Evolutionary conservation across 2,113 vertebrate genomes (phyloP), one percentile per base, ranked within the genome.

Genomic region (Gopherus evgoodei): DNA sequence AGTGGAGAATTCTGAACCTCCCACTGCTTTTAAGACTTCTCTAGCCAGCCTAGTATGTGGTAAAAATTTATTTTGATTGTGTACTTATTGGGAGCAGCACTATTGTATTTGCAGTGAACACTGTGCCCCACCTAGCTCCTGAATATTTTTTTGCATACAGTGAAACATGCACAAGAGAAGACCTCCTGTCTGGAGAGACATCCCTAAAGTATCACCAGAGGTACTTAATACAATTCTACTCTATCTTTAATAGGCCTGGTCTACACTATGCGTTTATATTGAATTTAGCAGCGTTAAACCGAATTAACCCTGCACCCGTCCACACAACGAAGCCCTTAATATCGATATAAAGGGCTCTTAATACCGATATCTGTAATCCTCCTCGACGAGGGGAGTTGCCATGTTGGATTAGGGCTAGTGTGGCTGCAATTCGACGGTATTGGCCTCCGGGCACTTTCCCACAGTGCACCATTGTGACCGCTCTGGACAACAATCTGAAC

Each of bases 91-190:
- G 91, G 84, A 52, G 14, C 4, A 3, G 12, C 42, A 17, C 25
- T 88, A n/a, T 0, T 1, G 22, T 0, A 17, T 78, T 14, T 29
- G 57, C 54, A 38, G 4, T 59, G 72, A 80, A 8, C 50, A 42
- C 9, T 29, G 11, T 19, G 11, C 31, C 53, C 35, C 11, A 1
- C 44, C 83, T 81, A 4, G 24, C 47, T 83, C 72, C 25, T 84
- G 29, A 27, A 92, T 76, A 84, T 50, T 25, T 22, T 89, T 22
- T 1, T 81, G 29, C 22, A 5, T 12, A 22, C 1, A 65, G 12
- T 49, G n/a, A 69, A 89, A 31, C 81, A 27, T 75, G 11, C n/a
- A 54, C 13, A 81, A 90, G 65, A 75, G 69, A 35, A 93, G 69
- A 10, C 38, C 3, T 2, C 9, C 5, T 6, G 16, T 31, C 14